Evolutionary conservation across 2,113 vertebrate genomes (phyloP), one percentile per base, ranked within the genome.

Genomic region (Hippocampus abdominalis): DNA sequence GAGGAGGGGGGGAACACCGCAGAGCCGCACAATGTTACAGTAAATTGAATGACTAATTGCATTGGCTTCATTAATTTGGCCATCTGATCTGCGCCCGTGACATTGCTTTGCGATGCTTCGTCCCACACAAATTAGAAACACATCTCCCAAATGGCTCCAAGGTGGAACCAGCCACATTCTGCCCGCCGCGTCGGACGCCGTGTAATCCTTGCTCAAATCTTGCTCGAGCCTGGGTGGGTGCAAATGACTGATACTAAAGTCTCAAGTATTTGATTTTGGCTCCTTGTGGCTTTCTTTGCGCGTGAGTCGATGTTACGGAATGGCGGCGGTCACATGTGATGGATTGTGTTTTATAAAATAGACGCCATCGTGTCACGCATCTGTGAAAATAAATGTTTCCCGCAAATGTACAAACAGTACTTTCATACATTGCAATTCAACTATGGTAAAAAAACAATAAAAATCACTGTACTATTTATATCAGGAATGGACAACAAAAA

Each of bases 21-120:
- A 48, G 71, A 66, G 72, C 68, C 60, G 74, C 64, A 78, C 77
- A 77, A 79, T 74, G 75, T 66, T 53, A 69, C 77, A 76, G 65
- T 57, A 82, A 87, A 85, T 79, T 80, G 72, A 85, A 80, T 78
- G 75, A 81, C 79, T 89, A 89, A 89, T 89, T 86, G 81, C 83
- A 78, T 84, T 81, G 81, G 82, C 87, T 81, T 82, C 13, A 64
- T 81, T 89, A 75, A 89, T 89, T 85, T 77, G 72, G 79, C 79
- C 77, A 85, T 88, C 84, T 79, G 87, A 83, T 86, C 74, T 67
- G 51, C 44, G 60, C 72, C 77, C 72, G 36, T 89, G 83, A 87
- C 86, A 84, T 79, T 81, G 77, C 82, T 88, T 89, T 70, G 82
- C 66, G 60, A 83, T 49, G 82, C 70, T 61, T 70, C 46, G 82